Conservation (phyloP, 2,113 vertebrate genomes). For the Phylloscopus trochiloides region DNA sequence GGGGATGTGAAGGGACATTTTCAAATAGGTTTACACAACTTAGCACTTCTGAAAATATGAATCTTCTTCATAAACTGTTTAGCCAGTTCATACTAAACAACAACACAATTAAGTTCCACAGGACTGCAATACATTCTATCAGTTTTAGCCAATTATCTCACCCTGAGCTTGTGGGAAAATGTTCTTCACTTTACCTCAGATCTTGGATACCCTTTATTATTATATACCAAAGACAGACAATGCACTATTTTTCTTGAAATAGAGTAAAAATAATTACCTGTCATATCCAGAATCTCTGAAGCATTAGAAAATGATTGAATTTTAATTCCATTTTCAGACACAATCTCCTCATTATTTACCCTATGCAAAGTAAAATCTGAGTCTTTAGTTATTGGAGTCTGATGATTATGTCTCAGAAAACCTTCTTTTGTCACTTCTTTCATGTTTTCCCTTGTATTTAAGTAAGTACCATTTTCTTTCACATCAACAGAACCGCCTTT, state of each 20-base stretch:
- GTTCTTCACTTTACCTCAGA: neutral
- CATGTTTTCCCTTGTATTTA: conserved; percentile 51
- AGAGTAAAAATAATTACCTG: conserved; percentile 78
- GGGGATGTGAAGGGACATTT: neutral
- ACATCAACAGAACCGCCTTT: conserved; percentile 1
- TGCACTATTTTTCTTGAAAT: conserved; percentile 24
- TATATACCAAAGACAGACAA: neutral
- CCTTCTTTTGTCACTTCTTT: conserved; percentile 64
- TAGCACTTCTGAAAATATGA: neutral
- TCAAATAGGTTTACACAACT: neutral
- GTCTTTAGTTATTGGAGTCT: conserved; percentile 53
- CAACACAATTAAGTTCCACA: neutral
- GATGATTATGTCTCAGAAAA: conserved; percentile 59
- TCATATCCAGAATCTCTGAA: conserved; percentile 73
- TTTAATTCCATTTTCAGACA: conserved; percentile 72
- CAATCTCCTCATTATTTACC: conserved; percentile 52
- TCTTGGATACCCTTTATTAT: neutral
- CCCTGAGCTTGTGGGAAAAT: neutral
- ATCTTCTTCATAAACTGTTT: neutral
- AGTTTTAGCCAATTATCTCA: neutral
- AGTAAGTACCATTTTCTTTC: conserved; percentile 17
- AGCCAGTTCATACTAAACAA: neutral
- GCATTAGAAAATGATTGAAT: conserved; percentile 74
- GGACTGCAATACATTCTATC: neutral
- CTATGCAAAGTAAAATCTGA: conserved; percentile 61